Evolutionary conservation across 30 jellyfish, hydroid and myxozoan species (phyloP), one percentile per base, ranked within the genome.

Genomic region (Chironex yamaguchii): DNA sequence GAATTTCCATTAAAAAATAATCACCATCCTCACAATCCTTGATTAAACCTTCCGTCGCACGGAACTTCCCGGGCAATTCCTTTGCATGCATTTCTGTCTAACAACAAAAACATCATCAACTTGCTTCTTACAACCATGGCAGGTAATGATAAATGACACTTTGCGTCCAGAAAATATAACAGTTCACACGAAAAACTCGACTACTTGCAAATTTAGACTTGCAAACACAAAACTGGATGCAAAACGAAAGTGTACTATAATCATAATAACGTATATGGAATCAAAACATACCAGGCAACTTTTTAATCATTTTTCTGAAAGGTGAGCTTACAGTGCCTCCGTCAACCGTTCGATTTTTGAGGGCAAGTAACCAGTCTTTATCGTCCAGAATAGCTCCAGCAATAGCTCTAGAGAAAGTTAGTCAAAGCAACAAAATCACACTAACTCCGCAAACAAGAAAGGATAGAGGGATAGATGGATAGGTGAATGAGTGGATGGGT

Each of bases 251-350:
- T n/a, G n/a, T n/a, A n/a, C n/a, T n/a, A n/a, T n/a, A n/a, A n/a
- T n/a, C n/a, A n/a, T n/a, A n/a, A n/a, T n/a, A n/a, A n/a, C n/a
- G n/a, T n/a, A n/a, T n/a, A n/a, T n/a, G n/a, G n/a, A n/a, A n/a
- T n/a, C n/a, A n/a, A n/a, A n/a, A 33, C 84, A 17, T 31, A 89
- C 97, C 84, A 13, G 97, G 97, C 34, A 89, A 64, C 36, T 89
- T 89, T 33, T 89, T 77, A 30, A 89, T 89, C 81, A 89, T 82
- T 48, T 88, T 82, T 27, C 97, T 50, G 95, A 89, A 81, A 4
- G 97, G 97, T 34, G 97, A 71, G 28, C 91, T 89, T 1, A 80
- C 76, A 17, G 62, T 64, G 28, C 69, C 71, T 63, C 91, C 79
- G 22, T 81, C 94, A 9, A 17, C 32, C 0, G 97, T 81, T 21